Evolutionary conservation across 2,113 vertebrate species (phyloP).

Genomic region (Danio rerio): GRCz12tu NC_133186.1:10249501-10250000

Average conservation of each 20-base stretch:
- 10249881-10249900: too few relatives aligned
- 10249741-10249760: not conserved
- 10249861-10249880: too few relatives aligned
- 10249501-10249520: constrained; percentile 55
- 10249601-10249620: constrained; percentile 13
- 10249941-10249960: too few relatives aligned
- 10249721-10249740: not conserved
- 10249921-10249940: too few relatives aligned
- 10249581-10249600: constrained; percentile 49
- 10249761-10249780: not conserved
- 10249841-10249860: too few relatives aligned
- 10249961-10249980: too few relatives aligned
- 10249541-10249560: constrained; percentile 48
- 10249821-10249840: too few relatives aligned
- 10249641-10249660: constrained; percentile 38
- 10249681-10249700: constrained; percentile 45
- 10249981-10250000: too few relatives aligned
- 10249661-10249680: constrained; percentile 27
- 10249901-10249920: too few relatives aligned
- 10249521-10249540: constrained; percentile 48
- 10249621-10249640: constrained; percentile 40
- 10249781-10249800: not conserved
- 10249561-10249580: constrained; percentile 54
- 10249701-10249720: constrained; percentile 28
- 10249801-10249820: too few relatives aligned